Percentiles rank a stretch among this genome's conserved stretches.
These are phyloP conservation scores for Patella pellucida DNA, from an alignment of 2,888 invertebrate species.

Conservation along the genomic window DNA sequence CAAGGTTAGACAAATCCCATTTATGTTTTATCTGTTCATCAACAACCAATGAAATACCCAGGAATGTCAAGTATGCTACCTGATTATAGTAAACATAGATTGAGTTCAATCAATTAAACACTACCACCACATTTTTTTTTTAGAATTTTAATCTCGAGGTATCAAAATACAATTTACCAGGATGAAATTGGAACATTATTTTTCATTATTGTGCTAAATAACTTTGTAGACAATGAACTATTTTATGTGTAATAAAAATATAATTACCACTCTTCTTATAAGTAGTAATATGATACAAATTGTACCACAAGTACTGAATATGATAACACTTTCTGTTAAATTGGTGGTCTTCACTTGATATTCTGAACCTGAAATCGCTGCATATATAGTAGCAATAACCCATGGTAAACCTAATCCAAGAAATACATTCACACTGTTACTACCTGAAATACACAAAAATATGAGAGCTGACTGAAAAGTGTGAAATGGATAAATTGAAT, in stretches of 20 bases:
- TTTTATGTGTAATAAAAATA: not conserved
- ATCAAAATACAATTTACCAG: not conserved
- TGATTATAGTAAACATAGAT: no score
- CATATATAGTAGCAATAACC: constrained; percentile 65
- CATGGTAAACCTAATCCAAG: constrained; percentile 68
- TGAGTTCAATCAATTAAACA: no score
- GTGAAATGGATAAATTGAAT: no score
- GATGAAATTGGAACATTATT: not conserved
- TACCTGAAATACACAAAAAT: constrained; percentile 50
- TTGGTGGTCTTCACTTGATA: constrained; percentile 57
- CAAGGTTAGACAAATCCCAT: no score
- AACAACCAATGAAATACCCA: no score
- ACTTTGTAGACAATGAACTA: not conserved
- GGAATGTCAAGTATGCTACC: no score
- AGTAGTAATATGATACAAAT: constrained; percentile 58
- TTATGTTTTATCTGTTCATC: no score
- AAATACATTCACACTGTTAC: constrained; percentile 69
- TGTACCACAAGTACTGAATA: constrained; percentile 58
- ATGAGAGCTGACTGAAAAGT: not conserved
- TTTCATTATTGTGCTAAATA: not conserved
- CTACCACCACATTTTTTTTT: no score
- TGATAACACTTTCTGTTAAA: constrained; percentile 61
- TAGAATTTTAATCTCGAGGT: no score
- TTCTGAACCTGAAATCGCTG: constrained; percentile 41
- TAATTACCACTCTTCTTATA: constrained; percentile 61